phyloP scores from a whole-genome alignment of 2,113 vertebrate species.

The Eptesicus fuscus region DNA sequence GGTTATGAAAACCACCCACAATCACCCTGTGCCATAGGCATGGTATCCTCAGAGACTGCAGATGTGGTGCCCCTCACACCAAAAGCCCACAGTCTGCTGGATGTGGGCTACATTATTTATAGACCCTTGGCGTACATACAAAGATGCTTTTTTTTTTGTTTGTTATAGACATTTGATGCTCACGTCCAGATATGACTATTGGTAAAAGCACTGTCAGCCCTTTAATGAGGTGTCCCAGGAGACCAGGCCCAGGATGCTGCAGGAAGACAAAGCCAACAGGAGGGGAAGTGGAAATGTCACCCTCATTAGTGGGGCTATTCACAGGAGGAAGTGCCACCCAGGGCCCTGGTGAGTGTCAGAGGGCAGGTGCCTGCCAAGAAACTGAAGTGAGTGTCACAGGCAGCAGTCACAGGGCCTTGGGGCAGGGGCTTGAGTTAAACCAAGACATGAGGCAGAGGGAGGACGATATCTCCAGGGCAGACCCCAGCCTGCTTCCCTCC shows the following conservation, averaged over 20 bases:
- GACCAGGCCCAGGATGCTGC: neutral
- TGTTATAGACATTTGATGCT: neutral
- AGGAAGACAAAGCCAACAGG: conserved; percentile 45
- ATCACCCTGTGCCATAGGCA: neutral
- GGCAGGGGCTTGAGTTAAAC: rapidly evolving
- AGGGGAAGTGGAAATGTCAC: conserved; percentile 57
- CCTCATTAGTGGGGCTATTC: conserved; percentile 43
- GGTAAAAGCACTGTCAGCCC: neutral
- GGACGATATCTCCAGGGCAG: neutral
- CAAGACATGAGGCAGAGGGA: neutral
- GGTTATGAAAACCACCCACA: neutral
- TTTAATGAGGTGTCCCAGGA: conserved; percentile 48
- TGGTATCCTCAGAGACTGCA: neutral
- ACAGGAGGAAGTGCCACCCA: neutral
- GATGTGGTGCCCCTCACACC: neutral
- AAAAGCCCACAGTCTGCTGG: neutral
- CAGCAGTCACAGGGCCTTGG: neutral
- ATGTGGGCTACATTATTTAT: too few species aligned
- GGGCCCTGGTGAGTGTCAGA: conserved; percentile 29
- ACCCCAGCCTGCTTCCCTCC: neutral
- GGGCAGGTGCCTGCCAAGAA: neutral
- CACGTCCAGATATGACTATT: neutral
- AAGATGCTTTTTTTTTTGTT: neutral
- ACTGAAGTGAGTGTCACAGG: neutral
- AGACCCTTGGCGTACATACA: neutral